Conservation (phyloP, 2,113 vertebrate genomes). For the Dunckerocampus dactyliophorus region DNA sequence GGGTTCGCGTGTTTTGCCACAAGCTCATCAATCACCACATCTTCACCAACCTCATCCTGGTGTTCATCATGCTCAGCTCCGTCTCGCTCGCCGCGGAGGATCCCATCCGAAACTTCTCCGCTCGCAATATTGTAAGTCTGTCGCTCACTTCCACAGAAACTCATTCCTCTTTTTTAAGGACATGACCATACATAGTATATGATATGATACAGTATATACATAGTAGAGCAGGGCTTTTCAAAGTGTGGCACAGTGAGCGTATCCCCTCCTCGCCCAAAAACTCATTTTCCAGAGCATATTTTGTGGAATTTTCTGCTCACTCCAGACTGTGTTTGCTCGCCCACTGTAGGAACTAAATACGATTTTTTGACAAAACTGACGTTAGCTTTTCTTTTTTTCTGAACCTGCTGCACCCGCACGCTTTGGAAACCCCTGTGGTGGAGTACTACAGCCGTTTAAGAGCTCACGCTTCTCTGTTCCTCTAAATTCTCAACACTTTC, state of each 20-base stretch:
- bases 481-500: not conserved
- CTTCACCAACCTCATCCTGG: constrained; percentile 98
- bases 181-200: too few species aligned
- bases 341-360: too few species aligned
- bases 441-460: not conserved
- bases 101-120: constrained; percentile 92
- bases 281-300: too few species aligned
- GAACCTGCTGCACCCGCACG: too few species aligned
- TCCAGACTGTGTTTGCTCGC: too few species aligned
- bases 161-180: not conserved
- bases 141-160: not conserved
- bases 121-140: constrained; percentile 91
- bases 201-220: too few species aligned
- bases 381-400: too few species aligned
- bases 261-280: too few species aligned
- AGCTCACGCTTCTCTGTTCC: not conserved
- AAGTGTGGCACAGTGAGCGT: too few species aligned
- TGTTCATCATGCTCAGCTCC: constrained; percentile 99
- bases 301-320: too few species aligned
- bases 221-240: not conserved
- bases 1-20: constrained; percentile 94
- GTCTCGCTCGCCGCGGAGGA: constrained; percentile 95
- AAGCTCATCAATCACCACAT: constrained; percentile 96
- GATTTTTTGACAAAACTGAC: too few species aligned
- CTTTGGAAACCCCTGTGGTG: too few species aligned